Conservation (phyloP, 53 echinoderm and acorn worm species). For the Paracentrotus lividus region DNA sequence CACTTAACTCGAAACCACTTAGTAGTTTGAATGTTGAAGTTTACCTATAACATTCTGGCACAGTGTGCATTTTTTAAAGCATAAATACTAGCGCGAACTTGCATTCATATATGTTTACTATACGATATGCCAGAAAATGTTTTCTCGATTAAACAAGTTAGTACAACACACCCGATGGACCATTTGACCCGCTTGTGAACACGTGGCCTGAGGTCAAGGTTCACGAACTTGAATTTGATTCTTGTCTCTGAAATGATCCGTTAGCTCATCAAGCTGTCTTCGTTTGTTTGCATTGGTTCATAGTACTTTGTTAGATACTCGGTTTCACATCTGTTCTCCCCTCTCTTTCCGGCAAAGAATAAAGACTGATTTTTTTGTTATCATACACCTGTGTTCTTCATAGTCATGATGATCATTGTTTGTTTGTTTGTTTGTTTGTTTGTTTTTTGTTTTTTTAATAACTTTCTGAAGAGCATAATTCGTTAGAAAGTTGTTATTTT, state of each 20-base stretch:
- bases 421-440: no score
- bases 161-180: conserved; percentile 7
- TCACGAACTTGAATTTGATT: neutral
- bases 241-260: neutral
- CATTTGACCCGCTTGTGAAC: conserved; percentile 5
- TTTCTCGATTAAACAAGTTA: neutral
- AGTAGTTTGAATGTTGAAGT: no score
- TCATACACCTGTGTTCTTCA: neutral
- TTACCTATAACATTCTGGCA: no score
- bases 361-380: neutral
- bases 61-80: no score
- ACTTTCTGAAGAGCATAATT: no score
- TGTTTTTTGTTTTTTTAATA: no score
- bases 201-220: neutral
- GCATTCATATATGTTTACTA: no score
- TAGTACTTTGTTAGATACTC: neutral
- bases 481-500: no score
- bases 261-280: neutral
- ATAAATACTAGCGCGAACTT: no score
- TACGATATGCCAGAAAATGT: neutral
- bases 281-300: conserved; percentile 1
- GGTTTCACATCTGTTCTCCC: neutral
- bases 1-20: no score
- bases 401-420: no score
- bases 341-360: neutral